Base-by-base conservation (phyloP, 64 coral and sea anemone genomes). In the Montipora efflorescens region DNA sequence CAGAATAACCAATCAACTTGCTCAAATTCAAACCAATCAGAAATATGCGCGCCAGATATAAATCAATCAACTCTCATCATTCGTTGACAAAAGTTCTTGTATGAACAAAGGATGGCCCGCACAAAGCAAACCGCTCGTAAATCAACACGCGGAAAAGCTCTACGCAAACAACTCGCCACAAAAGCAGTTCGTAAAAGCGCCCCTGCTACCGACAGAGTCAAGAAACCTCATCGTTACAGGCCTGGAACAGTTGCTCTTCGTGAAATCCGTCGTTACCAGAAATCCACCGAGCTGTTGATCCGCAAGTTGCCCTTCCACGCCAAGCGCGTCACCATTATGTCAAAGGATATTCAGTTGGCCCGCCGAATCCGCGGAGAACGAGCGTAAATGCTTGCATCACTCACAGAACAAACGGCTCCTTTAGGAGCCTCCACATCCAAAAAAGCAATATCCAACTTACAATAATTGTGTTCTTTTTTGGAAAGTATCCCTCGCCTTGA, bases 201-300 rank as follows among this genome's bases (percentile, higher is more conserved):
- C 12, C 92, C 92, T 59, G 92, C 92, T 10, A 94, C 92, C 73
- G 92, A 87, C 3, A 87, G 92, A 83, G 92, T 83, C 19, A 94
- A 94, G 67, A 94, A 94, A 82, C 92, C 92, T 81, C 95, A 96
- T 96, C 95, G 95, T 91, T 96, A 96, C 91, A 96, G 95, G 95
- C 95, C 95, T 52, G 95, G 95, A 75, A 96, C 95, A 73, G 95
- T 96, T 18, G 88, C 88, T 88, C 95, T 96, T 91, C 95, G 95
- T 81, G 87, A 96, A 81, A 96, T 96, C 95, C 92, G 95, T 93
- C 87, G 87, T 81, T 96, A 96, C 62, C 95, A 96, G 75, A 96
- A 96, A 81, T 96, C 95, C 15, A 96, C 87, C 79, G 87, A 96
- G 91, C 81, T 96, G 73, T 25, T 96, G 74, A 96, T 96, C 91